Evolutionary conservation across 2,888 invertebrate species (phyloP).

Genomic region (Stictocephala bisonia): DNA sequence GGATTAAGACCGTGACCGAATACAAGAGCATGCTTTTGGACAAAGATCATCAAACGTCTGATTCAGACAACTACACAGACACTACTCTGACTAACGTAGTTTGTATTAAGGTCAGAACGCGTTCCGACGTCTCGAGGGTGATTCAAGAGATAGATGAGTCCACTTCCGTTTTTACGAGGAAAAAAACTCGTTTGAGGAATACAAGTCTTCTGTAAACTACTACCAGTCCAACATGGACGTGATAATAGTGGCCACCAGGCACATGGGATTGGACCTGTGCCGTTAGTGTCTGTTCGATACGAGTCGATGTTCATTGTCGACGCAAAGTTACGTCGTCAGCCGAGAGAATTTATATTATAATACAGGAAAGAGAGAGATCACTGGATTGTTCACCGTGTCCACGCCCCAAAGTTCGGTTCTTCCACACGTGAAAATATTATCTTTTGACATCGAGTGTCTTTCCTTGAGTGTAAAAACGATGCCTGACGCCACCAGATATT

Average conservation of each 20-base stretch:
- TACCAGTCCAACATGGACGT: not conserved
- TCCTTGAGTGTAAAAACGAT: not conserved
- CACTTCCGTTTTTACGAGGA: too few species aligned
- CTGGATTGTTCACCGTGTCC: not conserved
- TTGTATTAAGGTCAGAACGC: not conserved
- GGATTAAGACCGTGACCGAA: not conserved
- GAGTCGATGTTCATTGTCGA: not conserved
- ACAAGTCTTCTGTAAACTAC: too few species aligned
- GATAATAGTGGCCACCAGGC: not conserved
- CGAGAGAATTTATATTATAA: not conserved
- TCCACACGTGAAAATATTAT: not conserved
- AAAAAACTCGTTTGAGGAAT: too few species aligned
- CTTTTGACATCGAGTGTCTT: constrained; percentile 15
- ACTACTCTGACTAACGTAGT: not conserved
- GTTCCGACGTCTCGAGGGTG: not conserved
- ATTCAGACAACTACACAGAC: not conserved
- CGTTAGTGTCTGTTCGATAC: not conserved
- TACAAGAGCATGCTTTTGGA: not conserved
- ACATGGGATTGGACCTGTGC: not conserved
- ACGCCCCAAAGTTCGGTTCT: not conserved
- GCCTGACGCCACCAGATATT: not conserved
- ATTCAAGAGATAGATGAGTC: not conserved
- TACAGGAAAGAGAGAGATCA: not conserved
- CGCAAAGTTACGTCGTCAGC: not conserved
- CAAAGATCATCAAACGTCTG: not conserved